Percentiles rank a stretch among this genome's conserved stretches.
Evolutionary conservation across 2,888 invertebrate species (phyloP).

Genomic region (Metallyticus violacea): DNA sequence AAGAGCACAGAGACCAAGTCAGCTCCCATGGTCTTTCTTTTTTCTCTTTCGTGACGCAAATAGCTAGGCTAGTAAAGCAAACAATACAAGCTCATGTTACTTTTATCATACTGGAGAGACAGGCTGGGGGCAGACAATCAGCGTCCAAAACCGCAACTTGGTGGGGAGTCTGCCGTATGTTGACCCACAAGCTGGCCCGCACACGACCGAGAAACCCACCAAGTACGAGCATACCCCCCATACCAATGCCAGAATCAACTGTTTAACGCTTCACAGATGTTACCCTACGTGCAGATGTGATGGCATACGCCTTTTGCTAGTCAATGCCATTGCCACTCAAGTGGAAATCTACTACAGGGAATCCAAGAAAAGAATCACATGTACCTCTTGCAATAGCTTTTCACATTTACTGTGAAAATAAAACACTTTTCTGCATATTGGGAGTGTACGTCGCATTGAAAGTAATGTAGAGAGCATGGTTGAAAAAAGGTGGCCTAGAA

Average conservation of each 20-base stretch:
- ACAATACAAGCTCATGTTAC: neutral
- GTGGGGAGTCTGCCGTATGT: conserved; percentile 4
- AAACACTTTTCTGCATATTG: no score
- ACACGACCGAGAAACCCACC: conserved; percentile 8
- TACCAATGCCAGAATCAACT: neutral
- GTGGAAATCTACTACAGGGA: neutral
- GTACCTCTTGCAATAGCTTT: no score
- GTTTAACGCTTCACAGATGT: neutral
- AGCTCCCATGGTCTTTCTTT: no score
- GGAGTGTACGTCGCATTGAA: no score
- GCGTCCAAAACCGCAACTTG: neutral
- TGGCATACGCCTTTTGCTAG: neutral
- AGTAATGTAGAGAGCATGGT: no score
- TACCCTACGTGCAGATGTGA: neutral
- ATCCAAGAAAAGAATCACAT: no score
- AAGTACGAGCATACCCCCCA: neutral
- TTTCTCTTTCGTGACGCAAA: neutral
- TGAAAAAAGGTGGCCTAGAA: no score
- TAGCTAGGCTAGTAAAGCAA: neutral
- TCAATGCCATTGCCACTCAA: neutral
- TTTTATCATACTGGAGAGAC: neutral
- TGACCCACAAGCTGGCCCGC: conserved; percentile 6
- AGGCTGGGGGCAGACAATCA: neutral
- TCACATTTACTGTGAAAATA: no score
- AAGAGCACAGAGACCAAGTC: no score